Base-by-base conservation (phyloP, 1,140 invertebrate species). In the Wiebesia pumilae region DNA sequence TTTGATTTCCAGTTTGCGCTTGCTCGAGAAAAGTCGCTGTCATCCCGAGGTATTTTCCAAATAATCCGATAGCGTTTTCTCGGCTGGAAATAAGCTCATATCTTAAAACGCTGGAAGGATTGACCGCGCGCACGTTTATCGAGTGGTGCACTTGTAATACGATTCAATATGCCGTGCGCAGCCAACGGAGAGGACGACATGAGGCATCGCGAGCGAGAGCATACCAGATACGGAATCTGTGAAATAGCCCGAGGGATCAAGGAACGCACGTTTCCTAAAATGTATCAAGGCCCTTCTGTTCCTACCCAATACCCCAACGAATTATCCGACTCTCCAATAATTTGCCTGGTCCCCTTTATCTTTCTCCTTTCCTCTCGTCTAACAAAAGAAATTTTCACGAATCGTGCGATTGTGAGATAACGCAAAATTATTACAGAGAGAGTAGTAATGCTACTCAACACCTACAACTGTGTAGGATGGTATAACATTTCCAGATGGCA, bases 241-340 rank as follows among this genome's bases (percentile, higher is more conserved):
- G 51, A 69, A 84, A 77, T 78, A 79, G 67, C 85, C 85, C 54
- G 30, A 35, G 82, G 88, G 83, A 88, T 86, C 86, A 54, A 24
- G 51, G 79, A 87, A 87, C 38, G 85, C 85, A 81, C 81, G 78
- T 88, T 78, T 40, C 38, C 35, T 35, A n/a, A 38, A 77, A 65
- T 84, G 65, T 77, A 62, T 65, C 54, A 67, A 35, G 6, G 58
- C 35, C n/a, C 35, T 54, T 77, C 24, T 35, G 71, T 30, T 35
- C 65, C 58, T 40, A n/a, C 27, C 69, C 9, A 54, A 65, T 65
- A 35, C 69, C 19, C 69, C 1, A 10, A 24, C 38, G 43, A 83
- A 83, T 83, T 83, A 33, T 24, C 30, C 69, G 35, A 83, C 16
- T 33, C 43, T 58, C 30, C 30, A 30, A 40, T 73, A 54, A 62